These are phyloP conservation scores for Pyrrhia umbra DNA, from an alignment of 2,888 invertebrate genomes.

Conservation along the genomic window DNA sequence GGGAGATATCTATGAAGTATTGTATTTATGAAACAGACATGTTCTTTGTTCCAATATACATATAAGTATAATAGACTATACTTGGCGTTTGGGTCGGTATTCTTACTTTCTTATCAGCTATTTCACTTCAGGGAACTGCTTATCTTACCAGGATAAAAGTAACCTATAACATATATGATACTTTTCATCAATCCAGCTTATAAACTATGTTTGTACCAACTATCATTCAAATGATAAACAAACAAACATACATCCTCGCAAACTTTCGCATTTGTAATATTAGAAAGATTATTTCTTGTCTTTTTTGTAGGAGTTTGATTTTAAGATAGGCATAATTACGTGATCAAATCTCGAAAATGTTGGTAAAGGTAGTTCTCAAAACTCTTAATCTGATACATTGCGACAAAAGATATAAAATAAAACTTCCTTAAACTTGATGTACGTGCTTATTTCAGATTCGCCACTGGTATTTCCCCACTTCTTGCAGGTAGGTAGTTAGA, in stretches of 20 bases:
- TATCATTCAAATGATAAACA: too few species aligned
- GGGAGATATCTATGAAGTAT: constrained; percentile 43
- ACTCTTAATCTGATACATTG: neutral
- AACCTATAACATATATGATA: too few species aligned
- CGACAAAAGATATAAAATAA: too few species aligned
- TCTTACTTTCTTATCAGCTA: too few species aligned
- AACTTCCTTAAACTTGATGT: neutral
- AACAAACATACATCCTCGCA: too few species aligned
- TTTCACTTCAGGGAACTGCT: too few species aligned
- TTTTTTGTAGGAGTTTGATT: constrained; percentile 1
- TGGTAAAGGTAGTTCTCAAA: neutral
- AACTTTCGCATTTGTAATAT: too few species aligned
- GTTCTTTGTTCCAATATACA: constrained; percentile 40
- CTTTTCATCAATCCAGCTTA: too few species aligned
- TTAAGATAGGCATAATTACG: neutral
- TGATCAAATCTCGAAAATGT: neutral
- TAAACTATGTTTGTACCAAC: too few species aligned
- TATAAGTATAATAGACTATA: constrained; percentile 26
- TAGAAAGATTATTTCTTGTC: constrained; percentile 14
- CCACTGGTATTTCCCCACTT: neutral
- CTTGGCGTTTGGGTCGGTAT: too few species aligned
- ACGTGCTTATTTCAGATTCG: constrained; percentile 1
- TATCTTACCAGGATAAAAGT: too few species aligned
- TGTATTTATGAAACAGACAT: constrained; percentile 41
- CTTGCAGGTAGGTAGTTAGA: neutral